Base-by-base conservation (phyloP, 2,797 vertebrate species). In the Neosilurus hyrtlii region DNA sequence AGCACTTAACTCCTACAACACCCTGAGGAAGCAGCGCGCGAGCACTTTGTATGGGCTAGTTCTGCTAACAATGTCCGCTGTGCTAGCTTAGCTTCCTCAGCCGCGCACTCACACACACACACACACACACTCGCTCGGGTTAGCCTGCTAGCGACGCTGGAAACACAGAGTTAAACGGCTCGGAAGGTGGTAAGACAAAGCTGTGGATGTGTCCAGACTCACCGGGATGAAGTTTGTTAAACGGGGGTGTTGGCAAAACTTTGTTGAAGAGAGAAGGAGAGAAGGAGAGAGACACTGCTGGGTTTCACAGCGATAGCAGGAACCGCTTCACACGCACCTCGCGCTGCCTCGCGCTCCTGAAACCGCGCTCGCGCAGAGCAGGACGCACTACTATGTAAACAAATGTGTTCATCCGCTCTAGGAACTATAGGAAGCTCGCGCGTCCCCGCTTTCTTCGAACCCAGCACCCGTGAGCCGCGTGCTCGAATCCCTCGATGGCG, bases 381-480 rank as follows among this genome's bases (percentile, higher is more conserved):
- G 51, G 51, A 80, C 80, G 83, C 24, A 57, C 81, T 86, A 80
- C 86, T 86, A 74, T 87, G 88, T 88, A 86, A 87, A 88, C 88
- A 88, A 86, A 79, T 30, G 88, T 88, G 80, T 88, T 62, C 82
- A 9, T 88, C 86, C 88, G 88, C 88, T 65, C 24, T 51, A 59
- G 59, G 54, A 57, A 79, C 80, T 90, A 92, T 22, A 12, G 43
- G 18, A 22, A 71, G 43, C 43, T 43, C 43, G 43, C 43, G 43
- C 43, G 43, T 43, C 8, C 43, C 43, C 43, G 43, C 43, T 5
- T 8, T 43, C 43, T 43, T 43, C 8, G 8, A 43, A 43, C 8
- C 43, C 43, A 43, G 8, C 43, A 43, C 43, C 43, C 43, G 8
- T 43, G 43, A 43, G 43, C 43, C 2, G 1, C 8, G n/a, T 72